These are phyloP conservation scores for Helicoverpa assulta DNA, from an alignment of 2,888 invertebrate genomes.

Conservation along the genomic window DNA sequence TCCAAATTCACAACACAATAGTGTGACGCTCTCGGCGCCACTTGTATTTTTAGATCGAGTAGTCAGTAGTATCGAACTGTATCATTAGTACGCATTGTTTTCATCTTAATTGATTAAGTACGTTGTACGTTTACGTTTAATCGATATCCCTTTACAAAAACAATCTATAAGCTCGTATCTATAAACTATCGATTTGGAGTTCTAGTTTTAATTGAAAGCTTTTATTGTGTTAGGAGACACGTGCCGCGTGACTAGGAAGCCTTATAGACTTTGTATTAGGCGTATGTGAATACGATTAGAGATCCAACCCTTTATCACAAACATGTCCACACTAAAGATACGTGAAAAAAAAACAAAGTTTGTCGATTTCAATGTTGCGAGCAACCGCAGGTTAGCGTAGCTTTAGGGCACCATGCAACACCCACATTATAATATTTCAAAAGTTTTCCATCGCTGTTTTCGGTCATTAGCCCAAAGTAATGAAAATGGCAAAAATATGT, in stretches of 20 bases:
- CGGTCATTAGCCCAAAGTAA: too few species aligned
- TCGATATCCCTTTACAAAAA: too few species aligned
- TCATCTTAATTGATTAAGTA: slow-evolving; percentile 11
- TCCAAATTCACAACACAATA: slow-evolving; percentile 4
- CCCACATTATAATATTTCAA: neutral
- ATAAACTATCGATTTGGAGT: neutral
- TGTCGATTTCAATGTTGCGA: neutral
- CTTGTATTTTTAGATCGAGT: slow-evolving; percentile 43
- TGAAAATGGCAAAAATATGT: too few species aligned
- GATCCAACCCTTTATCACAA: neutral
- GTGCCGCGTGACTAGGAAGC: slow-evolving; percentile 22
- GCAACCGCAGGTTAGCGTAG: neutral
- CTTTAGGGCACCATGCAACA: neutral
- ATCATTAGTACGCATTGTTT: slow-evolving; percentile 15
- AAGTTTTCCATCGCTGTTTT: too few species aligned
- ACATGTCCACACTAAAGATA: neutral
- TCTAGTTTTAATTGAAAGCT: slow-evolving; percentile 2
- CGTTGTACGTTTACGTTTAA: neutral
- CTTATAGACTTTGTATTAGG: slow-evolving; percentile 25
- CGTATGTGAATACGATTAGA: neutral
- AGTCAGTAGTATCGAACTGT: slow-evolving; percentile 9
- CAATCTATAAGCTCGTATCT: too few species aligned
- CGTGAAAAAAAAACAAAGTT: too few species aligned
- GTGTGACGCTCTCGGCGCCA: neutral
- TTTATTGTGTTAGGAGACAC: neutral